A percentile compares a stretch with the other conserved stretches of the same genome.
Conservation (phyloP, 2,113 vertebrate genomes). For the Silurus asotus region DNA sequence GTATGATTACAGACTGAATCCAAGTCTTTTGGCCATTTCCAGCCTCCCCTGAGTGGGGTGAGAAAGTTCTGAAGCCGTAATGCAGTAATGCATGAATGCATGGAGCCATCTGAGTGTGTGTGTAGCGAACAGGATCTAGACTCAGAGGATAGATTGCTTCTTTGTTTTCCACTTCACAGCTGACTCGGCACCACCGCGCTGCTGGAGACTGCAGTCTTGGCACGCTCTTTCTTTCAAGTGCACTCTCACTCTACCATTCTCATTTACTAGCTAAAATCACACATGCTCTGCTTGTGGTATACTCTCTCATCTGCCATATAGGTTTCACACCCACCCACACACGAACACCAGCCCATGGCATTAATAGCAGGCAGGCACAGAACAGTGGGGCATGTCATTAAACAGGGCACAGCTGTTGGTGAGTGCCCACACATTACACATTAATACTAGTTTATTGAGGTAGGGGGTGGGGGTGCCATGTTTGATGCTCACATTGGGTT, state of each 20-base stretch:
- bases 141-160: slow-evolving; percentile 52
- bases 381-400: slow-evolving; percentile 36
- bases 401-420: slow-evolving; percentile 48
- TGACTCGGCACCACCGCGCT: slow-evolving; percentile 64
- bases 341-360: slow-evolving; percentile 14
- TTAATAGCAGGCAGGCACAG: slow-evolving; percentile 40
- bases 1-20: slow-evolving; percentile 13
- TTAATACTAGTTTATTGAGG: neutral
- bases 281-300: slow-evolving; percentile 29
- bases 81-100: slow-evolving; percentile 4
- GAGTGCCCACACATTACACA: slow-evolving; percentile 38
- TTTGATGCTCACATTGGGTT: slow-evolving; percentile 3
- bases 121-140: slow-evolving; percentile 26
- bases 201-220: slow-evolving; percentile 22
- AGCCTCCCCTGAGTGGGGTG: neutral
- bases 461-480: slow-evolving; percentile 6
- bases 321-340: slow-evolving; percentile 42
- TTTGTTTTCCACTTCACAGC: slow-evolving; percentile 62
- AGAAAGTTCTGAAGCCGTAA: slow-evolving; percentile 24
- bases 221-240: slow-evolving; percentile 39
- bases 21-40: slow-evolving; percentile 4
- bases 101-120: slow-evolving; percentile 14
- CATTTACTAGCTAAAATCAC: neutral
- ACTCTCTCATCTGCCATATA: slow-evolving; percentile 36
- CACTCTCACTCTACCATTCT: slow-evolving; percentile 14